These are phyloP conservation scores for Drosophila nebulosa DNA, from an alignment of 1,140 invertebrate species.

Conservation along the genomic window DNA sequence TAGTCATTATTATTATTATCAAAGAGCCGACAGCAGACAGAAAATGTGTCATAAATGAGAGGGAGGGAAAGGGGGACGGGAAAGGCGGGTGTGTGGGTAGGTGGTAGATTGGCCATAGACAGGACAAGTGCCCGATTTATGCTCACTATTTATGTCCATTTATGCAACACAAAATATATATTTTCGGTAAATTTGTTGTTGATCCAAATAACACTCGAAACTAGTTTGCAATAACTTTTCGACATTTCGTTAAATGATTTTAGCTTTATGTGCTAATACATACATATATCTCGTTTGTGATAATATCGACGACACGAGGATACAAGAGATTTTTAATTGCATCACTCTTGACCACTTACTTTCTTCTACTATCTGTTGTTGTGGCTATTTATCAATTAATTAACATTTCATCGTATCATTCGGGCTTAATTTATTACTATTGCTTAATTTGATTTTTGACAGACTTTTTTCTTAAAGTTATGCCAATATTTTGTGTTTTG, in stretches of 20 bases:
- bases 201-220: not conserved
- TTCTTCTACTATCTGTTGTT: no score
- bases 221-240: not conserved
- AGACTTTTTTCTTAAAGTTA: not conserved
- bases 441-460: no score
- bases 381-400: no score
- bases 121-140: not conserved
- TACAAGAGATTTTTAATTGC: not conserved
- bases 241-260: not conserved
- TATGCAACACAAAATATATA: conserved; percentile 4
- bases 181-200: not conserved
- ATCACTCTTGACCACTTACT: no score
- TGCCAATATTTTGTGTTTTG: no score
- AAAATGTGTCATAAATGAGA: conserved; percentile 38
- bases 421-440: no score
- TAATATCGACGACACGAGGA: not conserved
- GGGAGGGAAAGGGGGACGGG: not conserved
- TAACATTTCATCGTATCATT: no score
- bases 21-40: conserved; percentile 25
- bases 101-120: not conserved
- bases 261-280: not conserved
- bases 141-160: not conserved
- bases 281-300: not conserved
- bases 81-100: not conserved
- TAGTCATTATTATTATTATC: not conserved